phyloP scores from a whole-genome alignment of 1,140 invertebrate species.

The Diprion similis region DNA sequence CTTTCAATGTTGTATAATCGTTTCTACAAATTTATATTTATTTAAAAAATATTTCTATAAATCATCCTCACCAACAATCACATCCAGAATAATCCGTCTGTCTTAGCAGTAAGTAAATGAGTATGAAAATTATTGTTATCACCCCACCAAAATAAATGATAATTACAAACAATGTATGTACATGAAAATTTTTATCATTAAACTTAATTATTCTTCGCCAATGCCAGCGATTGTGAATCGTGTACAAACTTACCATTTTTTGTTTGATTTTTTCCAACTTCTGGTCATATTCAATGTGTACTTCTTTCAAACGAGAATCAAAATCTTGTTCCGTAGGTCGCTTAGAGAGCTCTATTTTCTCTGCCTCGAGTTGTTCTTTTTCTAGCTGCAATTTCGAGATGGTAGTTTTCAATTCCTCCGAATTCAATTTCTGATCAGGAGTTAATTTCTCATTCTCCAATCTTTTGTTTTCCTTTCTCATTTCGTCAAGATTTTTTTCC shows the following conservation, averaged over 20 bases:
- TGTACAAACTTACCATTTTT: constrained; percentile 48
- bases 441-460: constrained; percentile 28
- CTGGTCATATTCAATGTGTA: constrained; percentile 50
- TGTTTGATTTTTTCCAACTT: constrained; percentile 57
- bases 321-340: constrained; percentile 32
- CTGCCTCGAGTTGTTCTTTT: background rate
- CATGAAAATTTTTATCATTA: background rate
- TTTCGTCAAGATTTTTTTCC: constrained; percentile 47
- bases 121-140: no score
- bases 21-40: constrained; percentile 16
- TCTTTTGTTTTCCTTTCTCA: constrained; percentile 41
- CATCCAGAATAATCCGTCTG: background rate
- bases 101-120: no score
- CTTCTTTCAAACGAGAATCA: constrained; percentile 42
- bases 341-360: background rate
- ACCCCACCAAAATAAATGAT: background rate
- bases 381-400: background rate
- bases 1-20: constrained; percentile 9
- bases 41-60: constrained; percentile 21
- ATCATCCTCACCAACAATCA: background rate
- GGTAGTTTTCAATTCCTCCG: constrained; percentile 11
- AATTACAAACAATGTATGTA: background rate
- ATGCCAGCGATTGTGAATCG: background rate
- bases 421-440: constrained; percentile 21
- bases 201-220: no score